Percentiles rank a stretch among this genome's conserved stretches.
Conservation (phyloP, 2,113 vertebrate genomes). For the Myotis brandtii region DNA sequence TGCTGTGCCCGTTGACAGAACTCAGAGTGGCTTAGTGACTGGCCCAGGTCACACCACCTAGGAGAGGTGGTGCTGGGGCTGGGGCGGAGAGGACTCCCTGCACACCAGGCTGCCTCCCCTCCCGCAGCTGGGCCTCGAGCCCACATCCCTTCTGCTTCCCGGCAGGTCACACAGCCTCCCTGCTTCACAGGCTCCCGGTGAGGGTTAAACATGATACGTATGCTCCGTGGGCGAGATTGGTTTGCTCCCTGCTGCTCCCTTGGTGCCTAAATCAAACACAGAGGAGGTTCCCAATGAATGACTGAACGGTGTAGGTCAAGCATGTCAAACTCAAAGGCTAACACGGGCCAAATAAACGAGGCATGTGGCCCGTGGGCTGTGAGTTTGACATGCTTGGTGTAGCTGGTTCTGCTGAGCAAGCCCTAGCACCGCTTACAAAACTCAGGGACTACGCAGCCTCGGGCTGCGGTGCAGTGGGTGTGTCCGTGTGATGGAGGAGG, state of each 20-base stretch:
- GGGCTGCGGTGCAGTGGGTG: not conserved
- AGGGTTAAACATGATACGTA: not conserved
- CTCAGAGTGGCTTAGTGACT: not conserved
- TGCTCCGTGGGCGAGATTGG: rapidly evolving
- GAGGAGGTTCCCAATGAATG: too few species aligned
- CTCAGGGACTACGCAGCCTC: not conserved
- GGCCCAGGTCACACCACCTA: not conserved
- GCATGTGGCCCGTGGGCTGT: too few species aligned
- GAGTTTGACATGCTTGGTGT: too few species aligned
- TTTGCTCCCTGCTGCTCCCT: not conserved
- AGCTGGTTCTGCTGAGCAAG: rapidly evolving
- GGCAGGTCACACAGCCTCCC: not conserved
- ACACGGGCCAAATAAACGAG: too few species aligned
- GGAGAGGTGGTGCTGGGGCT: too few species aligned
- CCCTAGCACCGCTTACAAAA: rapidly evolving
- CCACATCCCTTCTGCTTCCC: not conserved
- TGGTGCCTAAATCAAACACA: not conserved
- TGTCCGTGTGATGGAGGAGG: not conserved
- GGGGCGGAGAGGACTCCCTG: rapidly evolving
- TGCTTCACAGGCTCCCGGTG: rapidly evolving
- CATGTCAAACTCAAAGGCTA: too few species aligned
- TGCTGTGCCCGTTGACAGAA: not conserved
- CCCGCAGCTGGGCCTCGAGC: rapidly evolving
- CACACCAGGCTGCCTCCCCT: not conserved
- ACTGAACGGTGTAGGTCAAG: not conserved